Conservation (phyloP, 2,888 invertebrate genomes). For the Drosophila paracracens region DNA sequence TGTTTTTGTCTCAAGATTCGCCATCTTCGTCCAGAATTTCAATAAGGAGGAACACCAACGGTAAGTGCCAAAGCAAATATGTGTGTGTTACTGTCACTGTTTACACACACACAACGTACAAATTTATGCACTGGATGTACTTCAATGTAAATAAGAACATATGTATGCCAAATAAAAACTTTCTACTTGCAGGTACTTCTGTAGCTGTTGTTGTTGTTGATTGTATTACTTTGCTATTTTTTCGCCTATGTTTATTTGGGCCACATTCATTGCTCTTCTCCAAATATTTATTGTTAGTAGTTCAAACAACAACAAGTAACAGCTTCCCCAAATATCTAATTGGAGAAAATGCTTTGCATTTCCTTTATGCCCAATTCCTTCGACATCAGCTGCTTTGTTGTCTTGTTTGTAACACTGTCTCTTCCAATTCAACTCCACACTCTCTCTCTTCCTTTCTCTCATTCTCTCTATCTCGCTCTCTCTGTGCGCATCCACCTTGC, state of each 20-base stretch:
- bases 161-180: conserved; percentile 24
- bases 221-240: conserved; percentile 14
- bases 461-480: conserved; percentile 13
- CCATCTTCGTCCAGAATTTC: conserved; percentile 55
- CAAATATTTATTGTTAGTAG: background rate
- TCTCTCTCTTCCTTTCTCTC: conserved; percentile 6
- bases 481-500: conserved; percentile 62
- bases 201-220: conserved; percentile 9
- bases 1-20: conserved; percentile 40
- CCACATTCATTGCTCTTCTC: conserved; percentile 13
- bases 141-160: background rate
- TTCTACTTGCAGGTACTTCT: conserved; percentile 36
- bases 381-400: conserved; percentile 71
- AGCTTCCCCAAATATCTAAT: conserved; percentile 42
- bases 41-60: conserved; percentile 50
- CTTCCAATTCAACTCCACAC: conserved; percentile 53
- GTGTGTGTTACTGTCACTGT: conserved; percentile 34
- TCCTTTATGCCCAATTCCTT: conserved; percentile 39
- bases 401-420: conserved; percentile 71
- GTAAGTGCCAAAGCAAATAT: conserved; percentile 53
- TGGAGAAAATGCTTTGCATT: conserved; percentile 51
- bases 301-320: conserved; percentile 36
- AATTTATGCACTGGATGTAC: background rate
- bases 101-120: conserved; percentile 16
- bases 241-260: conserved; percentile 10